Evolutionary conservation across 2,797 vertebrate species (phyloP).

Genomic region (Gallinago nigripennis): DNA sequence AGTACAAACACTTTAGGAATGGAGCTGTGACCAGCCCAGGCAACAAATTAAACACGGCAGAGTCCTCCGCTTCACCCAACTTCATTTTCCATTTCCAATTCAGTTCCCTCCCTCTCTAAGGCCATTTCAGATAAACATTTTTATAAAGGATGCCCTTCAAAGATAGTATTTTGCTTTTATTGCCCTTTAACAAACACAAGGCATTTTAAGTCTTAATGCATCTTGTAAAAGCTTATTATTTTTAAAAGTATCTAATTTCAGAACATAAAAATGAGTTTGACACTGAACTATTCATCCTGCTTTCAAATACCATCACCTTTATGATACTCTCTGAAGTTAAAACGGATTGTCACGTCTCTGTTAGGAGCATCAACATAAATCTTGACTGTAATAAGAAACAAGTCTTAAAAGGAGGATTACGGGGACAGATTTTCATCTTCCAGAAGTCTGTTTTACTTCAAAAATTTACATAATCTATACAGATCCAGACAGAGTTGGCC

Average conservation of each 20-base stretch:
- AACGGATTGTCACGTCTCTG: conserved; percentile 20
- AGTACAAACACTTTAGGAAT: not conserved
- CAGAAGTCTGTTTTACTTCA: conserved; percentile 51
- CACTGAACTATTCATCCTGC: not conserved
- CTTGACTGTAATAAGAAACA: not conserved
- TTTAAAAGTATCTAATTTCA: conserved; percentile 42
- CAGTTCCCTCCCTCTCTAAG: not conserved
- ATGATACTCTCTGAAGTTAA: conserved; percentile 21
- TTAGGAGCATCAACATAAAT: conserved; percentile 47
- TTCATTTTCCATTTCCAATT: not conserved
- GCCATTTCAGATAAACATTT: conserved; percentile 38
- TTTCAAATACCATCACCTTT: conserved; percentile 46
- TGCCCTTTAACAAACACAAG: conserved; percentile 43
- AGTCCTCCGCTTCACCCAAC: not conserved
- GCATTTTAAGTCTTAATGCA: conserved; percentile 30
- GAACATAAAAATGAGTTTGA: conserved; percentile 40
- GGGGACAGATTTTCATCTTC: conserved; percentile 48
- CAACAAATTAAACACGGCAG: not conserved
- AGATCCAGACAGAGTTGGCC: conserved; percentile 33
- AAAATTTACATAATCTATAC: conserved; percentile 53
- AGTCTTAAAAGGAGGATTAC: conserved; percentile 50
- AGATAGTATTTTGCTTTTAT: conserved; percentile 49
- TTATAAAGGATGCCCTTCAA: conserved; percentile 35
- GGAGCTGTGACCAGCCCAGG: not conserved
- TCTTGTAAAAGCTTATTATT: conserved; percentile 55